Evolutionary conservation across 2,888 invertebrate genomes (phyloP).

Genomic region (Tholera decimalis): DNA sequence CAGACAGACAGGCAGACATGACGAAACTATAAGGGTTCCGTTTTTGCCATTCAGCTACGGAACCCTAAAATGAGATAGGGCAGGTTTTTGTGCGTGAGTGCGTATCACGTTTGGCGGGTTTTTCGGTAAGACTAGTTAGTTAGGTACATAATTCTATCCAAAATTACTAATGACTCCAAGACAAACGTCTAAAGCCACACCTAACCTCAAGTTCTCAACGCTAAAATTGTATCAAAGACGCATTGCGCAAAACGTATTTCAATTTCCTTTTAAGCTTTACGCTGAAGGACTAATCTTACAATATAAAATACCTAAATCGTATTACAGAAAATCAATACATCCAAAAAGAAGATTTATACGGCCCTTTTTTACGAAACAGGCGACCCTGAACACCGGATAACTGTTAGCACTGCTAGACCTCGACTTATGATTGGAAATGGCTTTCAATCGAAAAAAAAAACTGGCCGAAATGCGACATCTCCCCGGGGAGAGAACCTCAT

Average conservation of each 20-base stretch:
- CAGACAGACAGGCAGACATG: no score
- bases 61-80: no score
- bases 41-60: no score
- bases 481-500: constrained; percentile 49
- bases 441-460: constrained; percentile 54
- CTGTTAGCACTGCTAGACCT: constrained; percentile 40
- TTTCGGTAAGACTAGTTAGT: no score
- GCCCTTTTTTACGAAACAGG: constrained; percentile 22
- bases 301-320: constrained; percentile 40
- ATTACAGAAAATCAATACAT: constrained; percentile 38
- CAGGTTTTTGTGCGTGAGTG: no score
- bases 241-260: constrained; percentile 6
- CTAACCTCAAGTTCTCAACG: neutral
- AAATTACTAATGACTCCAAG: no score
- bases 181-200: no score
- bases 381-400: constrained; percentile 44
- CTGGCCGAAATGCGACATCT: constrained; percentile 30
- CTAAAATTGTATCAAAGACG: neutral
- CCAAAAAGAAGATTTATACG: constrained; percentile 36
- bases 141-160: no score
- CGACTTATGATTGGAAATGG: constrained; percentile 54
- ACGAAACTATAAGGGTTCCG: no score
- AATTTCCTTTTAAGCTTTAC: neutral
- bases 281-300: constrained; percentile 21
- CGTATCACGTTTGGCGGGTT: no score